Conservation (phyloP, 1,140 invertebrate genomes). For the Drosophila micromelanica region DNA sequence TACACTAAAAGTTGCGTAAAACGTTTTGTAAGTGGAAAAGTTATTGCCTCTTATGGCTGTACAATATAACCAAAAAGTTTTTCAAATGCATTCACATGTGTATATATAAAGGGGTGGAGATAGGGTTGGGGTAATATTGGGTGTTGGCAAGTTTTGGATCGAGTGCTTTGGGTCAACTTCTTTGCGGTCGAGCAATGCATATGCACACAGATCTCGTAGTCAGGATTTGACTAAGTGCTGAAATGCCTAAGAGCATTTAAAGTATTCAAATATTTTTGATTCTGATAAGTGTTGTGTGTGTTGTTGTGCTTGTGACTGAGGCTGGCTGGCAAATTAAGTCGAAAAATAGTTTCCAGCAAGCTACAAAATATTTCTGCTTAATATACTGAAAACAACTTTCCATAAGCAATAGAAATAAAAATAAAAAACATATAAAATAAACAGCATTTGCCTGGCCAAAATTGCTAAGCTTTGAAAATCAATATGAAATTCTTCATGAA, state of each 20-base stretch:
- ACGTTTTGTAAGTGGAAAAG: slow-evolving; percentile 51
- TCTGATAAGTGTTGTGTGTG: slow-evolving; percentile 10
- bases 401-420: not conserved
- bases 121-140: not conserved
- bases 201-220: slow-evolving; percentile 27
- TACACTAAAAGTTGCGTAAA: slow-evolving; percentile 35
- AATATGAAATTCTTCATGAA: slow-evolving; percentile 1
- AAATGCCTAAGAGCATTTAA: slow-evolving; percentile 33
- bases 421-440: not conserved
- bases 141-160: not conserved
- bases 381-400: slow-evolving; percentile 3
- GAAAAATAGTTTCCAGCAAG: slow-evolving; percentile 23
- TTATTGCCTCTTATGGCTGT: slow-evolving; percentile 50
- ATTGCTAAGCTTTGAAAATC: slow-evolving; percentile 1
- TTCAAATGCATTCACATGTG: slow-evolving; percentile 30
- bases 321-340: not conserved
- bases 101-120: not conserved
- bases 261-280: slow-evolving; percentile 2
- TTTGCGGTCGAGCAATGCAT: slow-evolving; percentile 30
- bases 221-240: slow-evolving; percentile 41
- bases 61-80: slow-evolving; percentile 50
- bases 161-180: slow-evolving; percentile 15
- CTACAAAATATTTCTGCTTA: slow-evolving; percentile 15
- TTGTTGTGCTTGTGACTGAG: not conserved
- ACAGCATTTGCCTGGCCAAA: not conserved